Base-by-base conservation (phyloP, 2,888 invertebrate species). In the Drosophila suboccidentalis region DNA sequence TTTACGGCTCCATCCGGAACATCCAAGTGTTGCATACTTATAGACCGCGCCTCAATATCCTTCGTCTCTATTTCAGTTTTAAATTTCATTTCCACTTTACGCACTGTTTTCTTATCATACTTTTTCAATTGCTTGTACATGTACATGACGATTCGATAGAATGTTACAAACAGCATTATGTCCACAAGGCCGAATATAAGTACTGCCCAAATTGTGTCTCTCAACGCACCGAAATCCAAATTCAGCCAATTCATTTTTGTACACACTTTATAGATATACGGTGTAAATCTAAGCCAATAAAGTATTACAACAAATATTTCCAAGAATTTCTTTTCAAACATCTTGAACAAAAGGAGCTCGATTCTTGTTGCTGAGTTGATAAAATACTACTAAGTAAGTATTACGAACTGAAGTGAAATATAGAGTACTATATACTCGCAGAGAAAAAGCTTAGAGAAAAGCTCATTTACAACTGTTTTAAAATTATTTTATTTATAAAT, bases 251-350 rank as follows among this genome's bases (percentile, higher is more conserved):
- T 4, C 6, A 10, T 22, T 0, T 49, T 1, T 4, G 47, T 17
- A 4, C n/a, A 26, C 0, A 1, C 0, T 0, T 10, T 1, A 17
- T 57, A 57, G 1, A 60, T 4, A 4, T 0, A 51, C 1, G 75
- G 66, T 11, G 55, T 53, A 0, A 71, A 1, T 5, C 2, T 3
- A 5, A 47, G 6, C 71, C 66, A 71, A 49, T 71, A 71, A 2
- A 50, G 11, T 9, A 63, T 26, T 4, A 53, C 10, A 1, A 57
- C 19, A 17, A 75, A 53, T 10, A 71, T 0, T 49, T 75, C 75
- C 9, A 74, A 5, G 11, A 75, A 62, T 22, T 41, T 50, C 15
- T 17, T 62, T 10, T 75, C 71, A 15, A 75, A 60, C 75, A 71
- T 75, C 3, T 4, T 58, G 5, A 55, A 11, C 10, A 22, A 10